These are phyloP conservation scores for Anthonomus grandis DNA, from an alignment of 1,140 invertebrate species.

Conservation along the genomic window DNA sequence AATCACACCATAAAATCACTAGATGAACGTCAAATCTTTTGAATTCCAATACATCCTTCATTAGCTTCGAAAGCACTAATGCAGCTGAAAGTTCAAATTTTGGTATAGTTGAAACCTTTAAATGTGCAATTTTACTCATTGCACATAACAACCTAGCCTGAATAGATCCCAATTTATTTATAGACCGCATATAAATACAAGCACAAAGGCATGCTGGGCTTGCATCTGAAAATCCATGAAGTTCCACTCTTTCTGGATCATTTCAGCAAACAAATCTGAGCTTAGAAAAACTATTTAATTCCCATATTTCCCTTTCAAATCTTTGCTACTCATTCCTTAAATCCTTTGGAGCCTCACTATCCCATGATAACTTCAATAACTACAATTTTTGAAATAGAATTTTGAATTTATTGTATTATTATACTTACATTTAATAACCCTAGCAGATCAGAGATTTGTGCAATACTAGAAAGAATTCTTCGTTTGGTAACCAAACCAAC, in stretches of 20 bases:
- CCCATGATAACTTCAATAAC: constrained; percentile 22
- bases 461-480: constrained; percentile 17
- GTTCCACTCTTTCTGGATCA: constrained; percentile 2
- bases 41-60: background rate
- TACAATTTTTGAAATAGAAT: constrained; percentile 50
- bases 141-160: constrained; percentile 5
- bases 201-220: constrained; percentile 38
- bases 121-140: constrained; percentile 1
- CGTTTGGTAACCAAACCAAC: constrained; percentile 10
- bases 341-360: constrained; percentile 10
- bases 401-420: constrained; percentile 47
- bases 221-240: constrained; percentile 42
- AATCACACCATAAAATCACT: too few relatives aligned
- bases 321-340: background rate
- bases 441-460: constrained; percentile 44
- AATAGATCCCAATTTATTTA: constrained; percentile 19
- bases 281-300: background rate
- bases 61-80: background rate
- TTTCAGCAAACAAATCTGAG: background rate
- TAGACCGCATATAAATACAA: constrained; percentile 36
- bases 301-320: constrained; percentile 4
- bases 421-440: constrained; percentile 47
- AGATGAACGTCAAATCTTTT: background rate
- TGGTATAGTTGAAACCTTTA: constrained; percentile 10
- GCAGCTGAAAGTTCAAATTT: too few relatives aligned